Base-by-base conservation (phyloP, 1,140 invertebrate species). In the Penaeus vannamei region DNA sequence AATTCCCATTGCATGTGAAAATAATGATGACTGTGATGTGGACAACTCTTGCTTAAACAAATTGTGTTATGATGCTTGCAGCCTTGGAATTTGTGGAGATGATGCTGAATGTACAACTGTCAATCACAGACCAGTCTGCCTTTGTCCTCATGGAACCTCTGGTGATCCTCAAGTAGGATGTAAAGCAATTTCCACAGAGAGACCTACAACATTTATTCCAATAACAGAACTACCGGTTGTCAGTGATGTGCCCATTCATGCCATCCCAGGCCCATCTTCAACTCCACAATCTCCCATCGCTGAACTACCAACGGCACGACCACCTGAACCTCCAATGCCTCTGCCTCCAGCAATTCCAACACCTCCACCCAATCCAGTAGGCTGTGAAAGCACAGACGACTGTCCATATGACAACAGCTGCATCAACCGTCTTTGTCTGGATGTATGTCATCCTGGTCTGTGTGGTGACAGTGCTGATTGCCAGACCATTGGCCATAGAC, bases 41-140 rank as follows among this genome's bases (percentile, higher is more conserved):
- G 97, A 97, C 93, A 97, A 97, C 94, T 96, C 96, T 92, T 98
- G 97, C 94, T 95, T 97, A 93, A 96, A 95, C 92, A 94, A 95
- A 92, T 94, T 96, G 93, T 98, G 97, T 93, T 95, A 97, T 93
- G 96, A 95, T 1, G 97, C 96, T 42, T 98, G 97, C 91, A 95
- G 95, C 14, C 77, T 91, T 23, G 91, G 89, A 36, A 92, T 92
- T 46, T 94, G 93, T 91, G 93, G 92, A 29, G 89, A 90, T 29
- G 92, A 93, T 85, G 92, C 93, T 26, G 90, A 92, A 32, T 93
- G 93, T 80, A 76, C 84, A 66, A 91, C 91, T 29, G 82, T 90
- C 19, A 90, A 91, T 59, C 92, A 93, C 72, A 83, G 89, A 89
- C 91, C 85, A 77, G 89, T 86, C 80, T 93, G 92, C 84, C 77